A percentile compares a stretch with the other conserved stretches of the same genome.
These are phyloP conservation scores for Mobula hypostoma DNA, from an alignment of 2,113 vertebrate genomes.

Conservation along the genomic window DNA sequence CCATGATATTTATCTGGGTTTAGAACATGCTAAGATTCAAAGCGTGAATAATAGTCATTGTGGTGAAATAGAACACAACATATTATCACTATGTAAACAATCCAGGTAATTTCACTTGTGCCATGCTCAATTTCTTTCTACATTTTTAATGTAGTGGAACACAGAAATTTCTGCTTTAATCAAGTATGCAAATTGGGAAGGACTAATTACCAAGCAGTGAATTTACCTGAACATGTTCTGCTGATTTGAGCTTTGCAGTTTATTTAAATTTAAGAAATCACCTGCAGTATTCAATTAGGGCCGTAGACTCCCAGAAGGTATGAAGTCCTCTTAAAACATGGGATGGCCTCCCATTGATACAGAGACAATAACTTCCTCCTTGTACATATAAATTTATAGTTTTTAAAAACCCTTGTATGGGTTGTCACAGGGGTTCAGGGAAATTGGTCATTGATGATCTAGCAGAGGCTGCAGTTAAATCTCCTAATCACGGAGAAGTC, in stretches of 20 bases:
- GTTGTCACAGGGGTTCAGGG: background rate
- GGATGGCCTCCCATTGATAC: background rate
- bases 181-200: background rate
- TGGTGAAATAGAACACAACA: background rate
- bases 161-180: background rate
- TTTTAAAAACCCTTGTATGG: background rate
- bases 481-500: background rate
- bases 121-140: background rate
- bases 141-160: background rate
- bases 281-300: background rate
- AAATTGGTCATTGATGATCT: background rate
- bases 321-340: background rate
- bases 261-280: background rate
- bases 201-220: background rate
- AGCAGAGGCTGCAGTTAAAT: background rate
- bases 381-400: background rate
- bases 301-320: background rate
- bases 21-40: background rate
- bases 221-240: background rate
- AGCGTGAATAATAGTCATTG: background rate
- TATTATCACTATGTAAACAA: background rate
- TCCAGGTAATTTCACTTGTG: background rate
- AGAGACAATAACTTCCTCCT: background rate
- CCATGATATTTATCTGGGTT: background rate
- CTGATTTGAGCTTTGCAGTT: background rate